Evolutionary conservation across 2,888 invertebrate species (phyloP).

Genomic region (Drosophila birchii): DNA sequence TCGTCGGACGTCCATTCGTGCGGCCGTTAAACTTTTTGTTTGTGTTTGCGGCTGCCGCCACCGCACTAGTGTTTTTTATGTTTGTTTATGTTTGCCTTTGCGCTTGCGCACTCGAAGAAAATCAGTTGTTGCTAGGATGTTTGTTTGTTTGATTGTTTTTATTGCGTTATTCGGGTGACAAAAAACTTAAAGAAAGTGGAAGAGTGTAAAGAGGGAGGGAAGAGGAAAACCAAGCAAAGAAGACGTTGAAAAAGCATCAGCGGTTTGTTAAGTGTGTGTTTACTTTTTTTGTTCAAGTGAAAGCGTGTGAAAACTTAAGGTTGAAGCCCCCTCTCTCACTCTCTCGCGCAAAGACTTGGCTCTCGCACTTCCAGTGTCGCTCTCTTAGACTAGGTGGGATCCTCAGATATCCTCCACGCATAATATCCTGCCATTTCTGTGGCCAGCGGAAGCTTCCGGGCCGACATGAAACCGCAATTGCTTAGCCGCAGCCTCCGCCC

Average conservation of each 20-base stretch:
- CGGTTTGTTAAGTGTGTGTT: slow-evolving; percentile 45
- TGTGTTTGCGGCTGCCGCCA: background rate
- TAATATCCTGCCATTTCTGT: slow-evolving; percentile 52
- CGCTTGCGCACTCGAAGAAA: slow-evolving; percentile 11
- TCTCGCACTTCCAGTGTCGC: slow-evolving; percentile 3
- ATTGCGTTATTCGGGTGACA: slow-evolving; percentile 3
- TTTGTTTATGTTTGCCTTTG: slow-evolving; percentile 13
- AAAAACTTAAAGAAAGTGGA: background rate
- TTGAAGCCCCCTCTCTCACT: slow-evolving; percentile 30
- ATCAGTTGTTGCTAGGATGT: slow-evolving; percentile 19
- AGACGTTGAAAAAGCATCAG: slow-evolving; percentile 19
- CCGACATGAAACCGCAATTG: slow-evolving; percentile 63
- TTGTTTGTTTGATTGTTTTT: slow-evolving; percentile 4
- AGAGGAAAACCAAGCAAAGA: background rate
- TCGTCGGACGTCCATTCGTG: no score
- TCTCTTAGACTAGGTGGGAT: background rate
- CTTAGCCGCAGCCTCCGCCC: slow-evolving; percentile 27
- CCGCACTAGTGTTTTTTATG: background rate
- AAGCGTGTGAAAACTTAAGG: slow-evolving; percentile 71
- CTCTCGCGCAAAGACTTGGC: slow-evolving; percentile 9
- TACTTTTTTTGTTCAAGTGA: slow-evolving; percentile 59
- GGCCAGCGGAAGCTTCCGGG: slow-evolving; percentile 66
- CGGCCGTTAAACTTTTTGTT: background rate
- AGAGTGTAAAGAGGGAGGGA: background rate
- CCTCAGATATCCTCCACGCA: slow-evolving; percentile 16